Evolutionary conservation across 2,888 invertebrate genomes (phyloP), one percentile per base, ranked within the genome.

Genomic region (Teleiodes luculella): DNA sequence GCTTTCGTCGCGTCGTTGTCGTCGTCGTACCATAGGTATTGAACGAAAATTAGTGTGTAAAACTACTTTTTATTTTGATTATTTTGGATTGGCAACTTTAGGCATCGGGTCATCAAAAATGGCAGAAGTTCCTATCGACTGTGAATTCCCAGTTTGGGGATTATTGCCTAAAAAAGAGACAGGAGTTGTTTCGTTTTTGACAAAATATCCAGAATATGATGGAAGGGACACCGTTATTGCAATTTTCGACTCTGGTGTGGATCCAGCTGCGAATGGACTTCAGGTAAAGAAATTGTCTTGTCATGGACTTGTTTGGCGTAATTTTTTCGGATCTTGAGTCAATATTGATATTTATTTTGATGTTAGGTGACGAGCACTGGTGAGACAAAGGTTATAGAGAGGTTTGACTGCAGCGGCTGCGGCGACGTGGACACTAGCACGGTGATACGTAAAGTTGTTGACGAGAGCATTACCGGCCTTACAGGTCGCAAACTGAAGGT

Each of bases 171-270:
- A 98, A 91, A 95, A 95, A 85, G 98, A 98, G 88, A 98, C 98
- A 28, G 97, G 96, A 57, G 97, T 97, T 8, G 90, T 93, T 45
- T 93, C 94, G 59, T 98, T 98, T 90, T 82, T 98, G 59, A 93
- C 91, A 66, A 98, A 97, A 90, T 94, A 97, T 90, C 96, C 97
- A 0, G 91, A 93, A 53, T 97, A 94, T 78, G 98, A 99, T 92
- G 99, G 99, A 37, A 92, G 97, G 72, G 95, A 94, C 68, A 94
- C 96, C 51, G 90, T 95, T 63, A 98, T 99, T 77, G 99, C 98
- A 41, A 96, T 99, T 78, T 94, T 99, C 68, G 99, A 99, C 89
- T 98, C 98, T 2, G 99, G 99, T 7, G 96, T 99, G 53, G 99
- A 99, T 91, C 98, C 99, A 20, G 97, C 96, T 46, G 98, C 98